A percentile compares a stretch with the other conserved stretches of the same genome.
Evolutionary conservation across 2,888 invertebrate genomes (phyloP).

Genomic region (Ectobius pallidus): DNA sequence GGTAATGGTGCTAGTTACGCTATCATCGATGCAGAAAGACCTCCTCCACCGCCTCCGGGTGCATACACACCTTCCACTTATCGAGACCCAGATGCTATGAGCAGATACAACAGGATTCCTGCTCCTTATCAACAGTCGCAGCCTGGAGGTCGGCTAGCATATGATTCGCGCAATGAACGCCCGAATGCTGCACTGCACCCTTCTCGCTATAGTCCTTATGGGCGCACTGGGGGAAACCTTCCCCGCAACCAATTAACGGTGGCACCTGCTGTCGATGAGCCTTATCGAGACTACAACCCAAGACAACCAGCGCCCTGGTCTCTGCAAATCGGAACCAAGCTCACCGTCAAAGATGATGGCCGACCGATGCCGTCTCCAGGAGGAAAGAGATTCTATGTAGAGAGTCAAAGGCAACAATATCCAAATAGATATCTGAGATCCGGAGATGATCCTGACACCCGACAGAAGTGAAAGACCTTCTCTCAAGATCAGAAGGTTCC

Average conservation of each 20-base stretch:
- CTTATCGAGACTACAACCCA: conserved; percentile 43
- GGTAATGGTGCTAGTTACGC: conserved; percentile 36
- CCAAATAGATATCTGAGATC: conserved; percentile 15
- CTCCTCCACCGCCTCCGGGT: neutral
- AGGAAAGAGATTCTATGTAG: conserved; percentile 42
- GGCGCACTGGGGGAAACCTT: neutral
- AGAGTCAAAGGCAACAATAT: conserved; percentile 40
- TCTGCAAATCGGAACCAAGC: conserved; percentile 43
- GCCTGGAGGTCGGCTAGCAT: neutral
- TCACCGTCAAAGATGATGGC: conserved; percentile 45
- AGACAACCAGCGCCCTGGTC: conserved; percentile 44
- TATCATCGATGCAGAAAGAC: conserved; percentile 40
- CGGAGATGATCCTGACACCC: conserved; percentile 13
- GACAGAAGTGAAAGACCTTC: no score
- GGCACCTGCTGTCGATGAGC: conserved; percentile 39
- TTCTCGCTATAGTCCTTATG: conserved; percentile 11
- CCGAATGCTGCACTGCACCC: conserved; percentile 18
- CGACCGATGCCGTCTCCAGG: conserved; percentile 34
- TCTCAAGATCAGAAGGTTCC: no score
- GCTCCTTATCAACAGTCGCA: conserved; percentile 40
- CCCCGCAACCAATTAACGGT: conserved; percentile 29
- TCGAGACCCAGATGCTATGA: conserved; percentile 9
- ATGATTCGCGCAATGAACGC: neutral
- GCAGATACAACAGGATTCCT: conserved; percentile 39
- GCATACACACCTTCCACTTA: conserved; percentile 17